A percentile compares a stretch with the other conserved stretches of the same genome.
phyloP scores from a whole-genome alignment of 30 jellyfish, hydroid and myxozoan genomes.

The Aurelia coerulea region DNA sequence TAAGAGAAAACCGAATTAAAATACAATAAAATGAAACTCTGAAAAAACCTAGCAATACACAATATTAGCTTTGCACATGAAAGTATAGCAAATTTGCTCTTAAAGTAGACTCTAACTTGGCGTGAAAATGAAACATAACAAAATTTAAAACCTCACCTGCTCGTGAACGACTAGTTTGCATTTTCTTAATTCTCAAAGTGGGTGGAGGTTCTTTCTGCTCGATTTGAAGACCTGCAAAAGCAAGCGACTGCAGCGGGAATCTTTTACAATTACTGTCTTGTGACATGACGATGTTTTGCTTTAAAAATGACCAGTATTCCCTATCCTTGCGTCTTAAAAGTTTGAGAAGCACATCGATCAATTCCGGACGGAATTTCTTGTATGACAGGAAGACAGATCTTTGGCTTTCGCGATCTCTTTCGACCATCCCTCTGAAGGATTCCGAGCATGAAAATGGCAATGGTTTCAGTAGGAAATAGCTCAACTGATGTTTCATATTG shows the following conservation, averaged over 20 bases:
- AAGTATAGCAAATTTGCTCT: too few species aligned
- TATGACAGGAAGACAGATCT: slow-evolving; percentile 60
- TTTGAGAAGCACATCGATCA: slow-evolving; percentile 48
- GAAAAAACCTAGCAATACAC: too few species aligned
- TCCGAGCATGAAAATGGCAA: slow-evolving; percentile 79
- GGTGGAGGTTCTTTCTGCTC: slow-evolving; percentile 3
- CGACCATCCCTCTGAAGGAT: slow-evolving; percentile 79
- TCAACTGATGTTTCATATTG: slow-evolving; percentile 68
- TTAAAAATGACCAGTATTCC: slow-evolving; percentile 60
- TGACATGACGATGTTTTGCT: slow-evolving; percentile 28
- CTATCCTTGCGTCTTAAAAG: slow-evolving; percentile 51
- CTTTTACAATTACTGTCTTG: slow-evolving; percentile 58
- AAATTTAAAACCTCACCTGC: slow-evolving; percentile 4
- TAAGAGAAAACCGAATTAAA: too few species aligned
- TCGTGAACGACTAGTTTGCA: neutral
- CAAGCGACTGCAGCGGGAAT: slow-evolving; percentile 54
- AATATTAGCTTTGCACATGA: too few species aligned
- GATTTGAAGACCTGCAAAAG: slow-evolving; percentile 28
- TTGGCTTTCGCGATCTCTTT: slow-evolving; percentile 71
- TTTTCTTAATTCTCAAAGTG: neutral
- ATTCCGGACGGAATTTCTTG: slow-evolving; percentile 56
- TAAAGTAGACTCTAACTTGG: too few species aligned
- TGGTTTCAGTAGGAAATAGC: slow-evolving; percentile 44
- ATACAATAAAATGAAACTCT: too few species aligned
- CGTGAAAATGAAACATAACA: too few species aligned